Percentiles rank a stretch among this genome's conserved stretches.
Evolutionary conservation across 2,113 vertebrate species (phyloP).

Genomic region (Benitochromis conjunctus): DNA sequence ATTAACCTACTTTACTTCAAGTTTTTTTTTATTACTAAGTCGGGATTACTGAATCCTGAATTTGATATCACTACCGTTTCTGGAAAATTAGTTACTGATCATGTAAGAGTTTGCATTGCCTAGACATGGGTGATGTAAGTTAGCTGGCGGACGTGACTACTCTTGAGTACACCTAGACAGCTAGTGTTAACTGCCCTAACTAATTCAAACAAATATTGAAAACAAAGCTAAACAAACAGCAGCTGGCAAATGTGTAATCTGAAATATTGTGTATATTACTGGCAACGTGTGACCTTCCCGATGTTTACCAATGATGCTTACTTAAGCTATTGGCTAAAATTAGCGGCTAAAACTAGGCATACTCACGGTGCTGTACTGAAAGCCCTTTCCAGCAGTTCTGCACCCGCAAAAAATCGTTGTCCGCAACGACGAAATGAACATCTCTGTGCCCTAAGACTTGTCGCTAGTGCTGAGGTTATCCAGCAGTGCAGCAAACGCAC

Average conservation of each 20-base stretch:
- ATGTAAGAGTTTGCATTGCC: neutral
- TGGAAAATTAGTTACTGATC: too few species aligned
- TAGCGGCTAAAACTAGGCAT: neutral
- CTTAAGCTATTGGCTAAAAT: neutral
- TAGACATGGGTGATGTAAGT: neutral
- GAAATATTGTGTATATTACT: neutral
- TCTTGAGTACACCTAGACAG: neutral
- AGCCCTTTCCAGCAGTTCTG: conserved; percentile 33
- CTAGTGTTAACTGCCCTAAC: neutral
- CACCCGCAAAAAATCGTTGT: conserved; percentile 45
- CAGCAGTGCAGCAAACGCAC: neutral
- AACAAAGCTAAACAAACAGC: neutral
- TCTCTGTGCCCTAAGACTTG: neutral
- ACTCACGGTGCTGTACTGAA: conserved; percentile 57
- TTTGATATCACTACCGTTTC: neutral
- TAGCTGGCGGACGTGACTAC: neutral
- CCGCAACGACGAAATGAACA: conserved; percentile 61
- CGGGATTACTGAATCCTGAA: neutral
- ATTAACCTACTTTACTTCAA: neutral
- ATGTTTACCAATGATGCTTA: neutral
- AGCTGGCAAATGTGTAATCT: rapidly evolving
- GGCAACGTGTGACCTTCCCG: conserved; percentile 12
- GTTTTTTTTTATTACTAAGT: too few species aligned
- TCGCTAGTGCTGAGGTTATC: neutral
- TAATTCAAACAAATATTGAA: neutral